Evolutionary conservation across 2,113 vertebrate genomes (phyloP).

Genomic region (Otolemur garnettii): DNA sequence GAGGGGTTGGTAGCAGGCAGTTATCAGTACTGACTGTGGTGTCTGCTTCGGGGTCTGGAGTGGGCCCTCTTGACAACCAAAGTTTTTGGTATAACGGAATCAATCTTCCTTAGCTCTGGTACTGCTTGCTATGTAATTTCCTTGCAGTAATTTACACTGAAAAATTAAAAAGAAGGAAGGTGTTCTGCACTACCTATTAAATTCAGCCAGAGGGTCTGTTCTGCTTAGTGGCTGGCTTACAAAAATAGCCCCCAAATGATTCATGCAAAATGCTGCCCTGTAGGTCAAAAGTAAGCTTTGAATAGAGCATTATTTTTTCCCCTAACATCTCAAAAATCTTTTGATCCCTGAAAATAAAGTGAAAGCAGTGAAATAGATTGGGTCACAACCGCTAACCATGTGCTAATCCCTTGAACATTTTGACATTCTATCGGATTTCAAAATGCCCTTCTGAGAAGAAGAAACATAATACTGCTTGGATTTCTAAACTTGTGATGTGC

Average conservation of each 20-base stretch:
- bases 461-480: not conserved
- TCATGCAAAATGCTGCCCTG: not conserved
- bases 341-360: not conserved
- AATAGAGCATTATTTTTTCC: not conserved
- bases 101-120: not conserved
- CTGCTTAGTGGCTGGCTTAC: not conserved
- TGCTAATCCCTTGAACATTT: conserved; percentile 29
- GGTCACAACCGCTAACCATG: not conserved
- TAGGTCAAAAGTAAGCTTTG: not conserved
- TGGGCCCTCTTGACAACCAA: not conserved
- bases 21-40: rapidly evolving
- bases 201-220: not conserved
- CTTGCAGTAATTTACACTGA: not conserved
- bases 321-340: conserved; percentile 43
- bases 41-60: not conserved
- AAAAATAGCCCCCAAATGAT: not conserved
- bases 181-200: not conserved
- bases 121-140: not conserved
- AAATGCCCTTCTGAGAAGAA: conserved; percentile 32
- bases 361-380: conserved; percentile 14
- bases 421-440: conserved; percentile 32
- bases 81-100: not conserved
- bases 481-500: not conserved
- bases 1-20: not conserved
- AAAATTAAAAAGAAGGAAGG: not conserved